Evolutionary conservation across 1,140 invertebrate genomes (phyloP).

Genomic region (Ephestia elutella): DNA sequence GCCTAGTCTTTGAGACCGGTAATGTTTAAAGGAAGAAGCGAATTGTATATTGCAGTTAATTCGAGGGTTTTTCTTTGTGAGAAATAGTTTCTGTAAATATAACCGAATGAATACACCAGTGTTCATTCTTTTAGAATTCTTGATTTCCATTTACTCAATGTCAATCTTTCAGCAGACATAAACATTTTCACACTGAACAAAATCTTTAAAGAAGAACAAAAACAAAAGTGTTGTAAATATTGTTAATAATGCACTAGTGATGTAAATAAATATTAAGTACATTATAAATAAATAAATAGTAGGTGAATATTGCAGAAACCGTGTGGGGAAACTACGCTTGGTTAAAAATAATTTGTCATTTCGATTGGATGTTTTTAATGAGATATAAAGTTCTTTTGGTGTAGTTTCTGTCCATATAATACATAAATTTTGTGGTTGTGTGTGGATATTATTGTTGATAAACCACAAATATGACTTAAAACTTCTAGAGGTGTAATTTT

Average conservation of each 20-base stretch:
- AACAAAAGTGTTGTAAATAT: constrained; percentile 48
- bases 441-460: constrained; percentile 25
- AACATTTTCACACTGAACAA: background rate
- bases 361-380: constrained; percentile 61
- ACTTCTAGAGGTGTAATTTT: constrained; percentile 13
- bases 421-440: constrained; percentile 29
- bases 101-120: too few relatives aligned
- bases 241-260: constrained; percentile 34
- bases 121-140: too few relatives aligned
- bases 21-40: too few relatives aligned
- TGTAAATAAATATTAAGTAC: constrained; percentile 28
- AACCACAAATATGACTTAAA: constrained; percentile 19
- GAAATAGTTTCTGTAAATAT: too few relatives aligned
- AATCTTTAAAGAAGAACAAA: background rate
- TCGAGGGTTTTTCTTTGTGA: too few relatives aligned
- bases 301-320: constrained; percentile 47
- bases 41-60: too few relatives aligned
- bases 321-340: constrained; percentile 73
- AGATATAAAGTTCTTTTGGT: constrained; percentile 51
- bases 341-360: constrained; percentile 59
- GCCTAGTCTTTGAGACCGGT: too few relatives aligned
- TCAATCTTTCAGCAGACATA: too few relatives aligned
- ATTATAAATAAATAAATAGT: constrained; percentile 29
- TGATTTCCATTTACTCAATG: too few relatives aligned
- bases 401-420: constrained; percentile 64